Evolutionary conservation across 2,113 vertebrate genomes (phyloP).

Genomic region (Dicrurus megarhynchus): DNA sequence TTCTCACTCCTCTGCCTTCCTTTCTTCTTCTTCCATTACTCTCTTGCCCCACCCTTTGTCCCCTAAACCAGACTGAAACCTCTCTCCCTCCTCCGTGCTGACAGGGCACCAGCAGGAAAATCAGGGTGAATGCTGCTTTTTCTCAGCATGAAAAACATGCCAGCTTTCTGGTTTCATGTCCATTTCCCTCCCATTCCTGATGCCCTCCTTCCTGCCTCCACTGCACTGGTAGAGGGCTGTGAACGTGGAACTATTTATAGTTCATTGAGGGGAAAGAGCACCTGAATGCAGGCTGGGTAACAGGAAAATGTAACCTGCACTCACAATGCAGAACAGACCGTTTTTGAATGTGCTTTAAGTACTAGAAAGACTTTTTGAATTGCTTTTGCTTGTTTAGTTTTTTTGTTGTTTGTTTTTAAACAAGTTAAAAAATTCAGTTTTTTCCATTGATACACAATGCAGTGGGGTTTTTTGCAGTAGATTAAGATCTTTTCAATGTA

Average conservation of each 20-base stretch:
- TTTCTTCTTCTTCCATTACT: neutral
- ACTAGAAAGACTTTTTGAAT: neutral
- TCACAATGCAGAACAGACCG: neutral
- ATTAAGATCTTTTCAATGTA: neutral
- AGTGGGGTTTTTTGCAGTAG: neutral
- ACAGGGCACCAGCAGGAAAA: neutral
- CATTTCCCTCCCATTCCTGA: neutral
- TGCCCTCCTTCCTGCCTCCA: neutral
- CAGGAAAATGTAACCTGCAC: neutral
- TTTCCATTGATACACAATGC: neutral
- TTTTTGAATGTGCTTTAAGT: neutral
- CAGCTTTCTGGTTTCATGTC: neutral
- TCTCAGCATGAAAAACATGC: neutral
- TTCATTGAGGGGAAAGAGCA: neutral
- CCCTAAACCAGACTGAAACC: neutral
- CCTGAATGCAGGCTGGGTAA: neutral
- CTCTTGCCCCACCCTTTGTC: neutral
- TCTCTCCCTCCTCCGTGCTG: rapidly evolving
- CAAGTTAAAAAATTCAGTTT: neutral
- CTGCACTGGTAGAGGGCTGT: neutral
- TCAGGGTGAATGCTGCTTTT: neutral
- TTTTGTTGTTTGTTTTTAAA: neutral
- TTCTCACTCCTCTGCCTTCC: neutral
- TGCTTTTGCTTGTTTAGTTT: neutral
- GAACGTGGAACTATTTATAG: neutral